phyloP scores from a whole-genome alignment of 2,888 invertebrate species.

The Tromatobia lineatoria region DNA sequence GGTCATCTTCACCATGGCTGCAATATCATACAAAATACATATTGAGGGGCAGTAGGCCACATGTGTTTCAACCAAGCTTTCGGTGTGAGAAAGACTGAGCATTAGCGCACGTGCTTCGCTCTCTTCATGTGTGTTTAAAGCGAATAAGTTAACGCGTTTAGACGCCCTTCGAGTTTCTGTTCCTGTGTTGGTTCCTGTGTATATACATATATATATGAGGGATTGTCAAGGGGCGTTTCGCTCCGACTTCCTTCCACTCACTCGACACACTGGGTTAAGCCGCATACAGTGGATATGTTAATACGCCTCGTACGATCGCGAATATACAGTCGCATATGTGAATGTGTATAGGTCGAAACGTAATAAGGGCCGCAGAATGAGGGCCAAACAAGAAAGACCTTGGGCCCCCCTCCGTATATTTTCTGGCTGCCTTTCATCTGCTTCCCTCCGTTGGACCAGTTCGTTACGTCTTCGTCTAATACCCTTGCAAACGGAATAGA shows the following conservation, averaged over 20 bases:
- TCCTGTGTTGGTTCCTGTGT: conserved; percentile 22
- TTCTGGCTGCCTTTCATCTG: conserved; percentile 40
- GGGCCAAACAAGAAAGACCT: conserved; percentile 71
- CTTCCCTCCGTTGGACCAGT: conserved; percentile 51
- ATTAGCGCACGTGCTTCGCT: conserved; percentile 56
- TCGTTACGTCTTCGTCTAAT: conserved; percentile 45
- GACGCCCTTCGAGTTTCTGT: conserved; percentile 32
- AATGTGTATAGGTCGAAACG: conserved; percentile 49
- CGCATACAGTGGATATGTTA: conserved; percentile 47
- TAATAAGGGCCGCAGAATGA: conserved; percentile 66
- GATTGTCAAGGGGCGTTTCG: conserved; percentile 54
- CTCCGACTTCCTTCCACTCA: conserved; percentile 47
- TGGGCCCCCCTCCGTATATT: conserved; percentile 61
- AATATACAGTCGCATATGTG: conserved; percentile 32
- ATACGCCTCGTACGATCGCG: conserved; percentile 25
- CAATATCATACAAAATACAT: conserved; percentile 23
- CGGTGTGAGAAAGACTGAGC: conserved; percentile 41
- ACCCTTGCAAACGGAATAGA: conserved; percentile 52
- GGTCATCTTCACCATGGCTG: conserved; percentile 25
- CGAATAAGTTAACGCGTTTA: conserved; percentile 53
- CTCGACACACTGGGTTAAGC: conserved; percentile 54
- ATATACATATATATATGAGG: conserved; percentile 34
- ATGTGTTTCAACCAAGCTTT: conserved; percentile 49
- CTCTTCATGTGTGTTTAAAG: conserved; percentile 30
- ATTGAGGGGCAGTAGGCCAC: conserved; percentile 58